Base-by-base conservation (phyloP, 2,113 vertebrate species). In the Toxotes jaculatrix region DNA sequence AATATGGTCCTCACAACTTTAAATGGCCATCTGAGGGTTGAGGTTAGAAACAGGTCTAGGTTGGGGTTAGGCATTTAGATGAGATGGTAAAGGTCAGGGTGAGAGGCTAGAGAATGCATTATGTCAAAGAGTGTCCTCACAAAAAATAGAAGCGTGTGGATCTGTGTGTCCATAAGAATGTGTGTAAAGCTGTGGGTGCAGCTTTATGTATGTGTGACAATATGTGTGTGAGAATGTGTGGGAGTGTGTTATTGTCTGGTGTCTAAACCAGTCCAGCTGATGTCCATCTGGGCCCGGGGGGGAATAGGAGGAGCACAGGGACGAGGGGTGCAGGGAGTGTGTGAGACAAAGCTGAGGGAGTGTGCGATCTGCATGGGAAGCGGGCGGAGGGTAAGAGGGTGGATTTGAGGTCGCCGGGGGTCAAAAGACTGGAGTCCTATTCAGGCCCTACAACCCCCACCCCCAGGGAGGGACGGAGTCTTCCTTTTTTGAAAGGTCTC, bases 241-340 rank as follows among this genome's bases (percentile, higher is more conserved):
- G 57, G 67, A 74, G 85, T 75, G 78, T 83, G 79, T 82, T 80
- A 86, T 82, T 86, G 88, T 91, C 77, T 81, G 34, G 32, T 9
- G 21, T 83, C 62, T 79, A 56, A 84, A 85, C 74, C 83, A 74
- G 66, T 49, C 81, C 79, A 87, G 89, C 88, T 87, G 89, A 92
- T 80, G 88, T 85, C 88, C 88, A 90, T 93, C 92, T 92, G 88
- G 86, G 59, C 83, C 69, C 1, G 1, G 36, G 1, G 36, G 80
- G 82, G 83, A 73, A 56, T 38, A 60, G 79, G 62, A 71, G 89
- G 57, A 80, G 79, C 27, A n/a, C 86, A 88, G 82, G 74, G 74
- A 85, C 80, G 42, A 40, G 27, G 62, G 80, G 83, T 16, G 77
- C 59, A 57, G 82, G 61, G 57, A 32, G n/a, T 65, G 82, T 43